These are phyloP conservation scores for Rafetus swinhoei DNA, from an alignment of 2,113 vertebrate species.

Conservation along the genomic window DNA sequence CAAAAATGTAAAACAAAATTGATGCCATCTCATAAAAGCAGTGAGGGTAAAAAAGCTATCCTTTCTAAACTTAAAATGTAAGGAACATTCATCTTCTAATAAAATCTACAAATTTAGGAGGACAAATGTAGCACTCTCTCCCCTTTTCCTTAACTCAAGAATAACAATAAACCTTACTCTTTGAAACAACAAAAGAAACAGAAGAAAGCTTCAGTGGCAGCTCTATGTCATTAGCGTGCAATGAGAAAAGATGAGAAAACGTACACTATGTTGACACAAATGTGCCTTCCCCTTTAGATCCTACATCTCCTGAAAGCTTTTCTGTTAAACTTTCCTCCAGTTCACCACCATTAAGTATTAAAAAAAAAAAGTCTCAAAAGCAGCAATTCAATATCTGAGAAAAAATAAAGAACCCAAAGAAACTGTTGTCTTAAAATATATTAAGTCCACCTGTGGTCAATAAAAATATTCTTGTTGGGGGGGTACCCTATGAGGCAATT, in stretches of 20 bases:
- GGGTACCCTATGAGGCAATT: slow-evolving; percentile 77
- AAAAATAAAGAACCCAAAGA: slow-evolving; percentile 81
- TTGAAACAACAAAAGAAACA: slow-evolving; percentile 85
- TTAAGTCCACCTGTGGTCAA: slow-evolving; percentile 85
- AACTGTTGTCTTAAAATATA: slow-evolving; percentile 85
- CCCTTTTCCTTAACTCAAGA: slow-evolving; percentile 83
- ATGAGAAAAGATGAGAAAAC: slow-evolving; percentile 91
- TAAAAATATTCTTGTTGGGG: slow-evolving; percentile 80
- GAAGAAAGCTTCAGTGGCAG: slow-evolving; percentile 86
- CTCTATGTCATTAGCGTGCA: slow-evolving; percentile 88
- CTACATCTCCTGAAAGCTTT: slow-evolving; percentile 88
- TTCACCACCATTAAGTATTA: slow-evolving; percentile 82
- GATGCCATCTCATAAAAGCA: slow-evolving; percentile 74
- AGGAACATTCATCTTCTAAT: slow-evolving; percentile 86
- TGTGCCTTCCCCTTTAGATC: slow-evolving; percentile 82
- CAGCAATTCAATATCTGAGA: slow-evolving; percentile 84
- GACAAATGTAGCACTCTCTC: slow-evolving; percentile 82
- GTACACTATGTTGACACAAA: slow-evolving; percentile 89
- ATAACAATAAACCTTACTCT: slow-evolving; percentile 88
- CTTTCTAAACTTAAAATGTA: slow-evolving; percentile 76
- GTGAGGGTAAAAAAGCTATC: slow-evolving; percentile 62
- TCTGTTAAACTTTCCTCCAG: slow-evolving; percentile 86
- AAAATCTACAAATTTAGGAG: slow-evolving; percentile 82
- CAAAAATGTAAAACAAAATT: slow-evolving; percentile 79
- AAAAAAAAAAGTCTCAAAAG: slow-evolving; percentile 79